Base-by-base conservation (phyloP, 2,888 invertebrate species). In the Mystacides longicornis region DNA sequence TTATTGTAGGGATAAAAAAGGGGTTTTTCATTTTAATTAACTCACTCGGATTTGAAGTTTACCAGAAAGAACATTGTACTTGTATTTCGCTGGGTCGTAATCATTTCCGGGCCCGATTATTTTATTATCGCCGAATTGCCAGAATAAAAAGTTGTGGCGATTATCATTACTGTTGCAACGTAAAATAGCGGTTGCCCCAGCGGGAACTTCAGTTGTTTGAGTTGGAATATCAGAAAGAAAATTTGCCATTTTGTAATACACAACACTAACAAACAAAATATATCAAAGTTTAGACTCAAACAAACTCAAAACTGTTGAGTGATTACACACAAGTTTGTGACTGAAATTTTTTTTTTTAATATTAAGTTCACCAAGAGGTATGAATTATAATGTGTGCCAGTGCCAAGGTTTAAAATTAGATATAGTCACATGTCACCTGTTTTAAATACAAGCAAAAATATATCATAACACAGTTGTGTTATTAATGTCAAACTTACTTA, bases 1-100 rank as follows among this genome's bases (percentile, higher is more conserved):
- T 27, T 27, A 27, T 11, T 27, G 5, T 27, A 27, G 27, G 5
- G 27, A 7, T 27, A 7, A 5, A 27, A 27, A 27, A 27, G 5
- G 5, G 11, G 7, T 27, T 27, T 27, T 7, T 5, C 11, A 11
- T 27, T 27, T 27, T 7, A 27, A 27, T 27, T 27, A 27, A 74
- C 77, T 78, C 69, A 85, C 86, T 76, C 79, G 75, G 62, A 86
- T 84, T 54, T 74, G 77, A 33, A 86, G 75, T 64, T 78, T 82
- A 62, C 86, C 86, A 49, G 85, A 82, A 47, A 85, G 70, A 11
- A 85, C 82, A 71, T 84, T 82, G 70, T 83, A 86, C 65, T 81
- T 81, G 66, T 81, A 86, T 68, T 85, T 86, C 48, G 73, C 71
- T 60, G 72, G 74, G 68, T 84, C 79, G 65, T 78, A 75, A 42